A percentile compares a stretch with the other conserved stretches of the same genome.
phyloP scores from a whole-genome alignment of 2,113 vertebrate species.

The Gallinago paraguaiae region DNA sequence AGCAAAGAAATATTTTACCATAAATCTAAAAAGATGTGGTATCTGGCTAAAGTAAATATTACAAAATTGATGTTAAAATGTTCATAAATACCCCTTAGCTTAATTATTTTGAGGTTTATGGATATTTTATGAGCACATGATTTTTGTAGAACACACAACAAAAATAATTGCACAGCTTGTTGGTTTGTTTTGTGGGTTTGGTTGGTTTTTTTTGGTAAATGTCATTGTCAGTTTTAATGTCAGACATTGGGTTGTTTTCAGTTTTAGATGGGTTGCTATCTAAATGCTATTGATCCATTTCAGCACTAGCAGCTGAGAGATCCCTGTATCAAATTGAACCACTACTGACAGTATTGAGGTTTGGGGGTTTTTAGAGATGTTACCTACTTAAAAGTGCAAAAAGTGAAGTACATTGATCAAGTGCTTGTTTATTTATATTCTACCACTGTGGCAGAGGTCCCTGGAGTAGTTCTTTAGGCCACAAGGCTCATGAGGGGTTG shows the following conservation, averaged over 20 bases:
- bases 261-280: not conserved
- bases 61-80: not conserved
- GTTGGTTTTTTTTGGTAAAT: not conserved
- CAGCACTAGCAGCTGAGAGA: not conserved
- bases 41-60: not conserved
- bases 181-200: not conserved
- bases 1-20: not conserved
- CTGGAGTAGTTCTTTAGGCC: not conserved
- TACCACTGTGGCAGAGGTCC: not conserved
- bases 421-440: not conserved
- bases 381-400: not conserved
- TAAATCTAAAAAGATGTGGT: not conserved
- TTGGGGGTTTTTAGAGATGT: not conserved
- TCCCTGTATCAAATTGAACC: not conserved
- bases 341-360: not conserved
- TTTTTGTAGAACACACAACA: not conserved
- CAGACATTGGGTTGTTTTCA: not conserved
- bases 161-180: not conserved
- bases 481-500: not conserved
- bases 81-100: not conserved
- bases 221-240: not conserved
- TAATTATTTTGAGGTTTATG: not conserved
- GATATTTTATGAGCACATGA: not conserved
- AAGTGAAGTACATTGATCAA: not conserved
- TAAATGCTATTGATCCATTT: not conserved